Evolutionary conservation across 2,797 vertebrate genomes (phyloP), one percentile per base, ranked within the genome.

Genomic region (Pelochelys cantorii): DNA sequence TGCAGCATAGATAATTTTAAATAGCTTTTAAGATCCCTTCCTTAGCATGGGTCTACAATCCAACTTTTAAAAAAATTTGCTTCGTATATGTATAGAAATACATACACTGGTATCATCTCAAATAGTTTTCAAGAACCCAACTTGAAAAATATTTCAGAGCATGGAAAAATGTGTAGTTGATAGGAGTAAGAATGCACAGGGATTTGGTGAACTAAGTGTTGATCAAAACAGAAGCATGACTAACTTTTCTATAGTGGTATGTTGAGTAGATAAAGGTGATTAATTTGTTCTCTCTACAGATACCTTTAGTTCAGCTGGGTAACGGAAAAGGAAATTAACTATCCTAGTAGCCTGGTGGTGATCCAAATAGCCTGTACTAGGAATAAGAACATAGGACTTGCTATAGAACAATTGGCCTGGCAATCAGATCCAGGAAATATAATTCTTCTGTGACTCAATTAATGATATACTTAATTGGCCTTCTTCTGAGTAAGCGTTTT

Each of bases 321-420:
- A 0, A 52, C 89, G 5, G 1, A 0, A 0, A 5, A 15, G 75
- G 62, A 65, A 15, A 12, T 0, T 1, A 57, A 82, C 77, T 0
- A 0, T 14, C 1, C 48, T 42, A 57, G 71, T 9, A 34, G 2
- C 5, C 42, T 48, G 42, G 42, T 62, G 20, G 42, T 56, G 54
- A 77, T 29, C 27, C 1, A 1, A 11, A 12, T 82, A 65, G 55
- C 17, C 84, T 10, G 0, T 17, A n/a, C 57, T 15, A 2, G 60
- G 82, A 88, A 74, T 29, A 48, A 65, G 81, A 91, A 62, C 8
- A 11, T 83, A 82, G 52, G 65, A 7, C 37, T 37, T 62, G 52
- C 77, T 59, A 62, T 31, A 62, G 60, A 29, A 60, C 59, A 62
- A 15, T 27, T 31, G 29, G 60, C 27, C 31, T 62, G 60, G 29